Evolutionary conservation across 2,888 invertebrate genomes (phyloP).

Genomic region (Phengaris alcon): DNA sequence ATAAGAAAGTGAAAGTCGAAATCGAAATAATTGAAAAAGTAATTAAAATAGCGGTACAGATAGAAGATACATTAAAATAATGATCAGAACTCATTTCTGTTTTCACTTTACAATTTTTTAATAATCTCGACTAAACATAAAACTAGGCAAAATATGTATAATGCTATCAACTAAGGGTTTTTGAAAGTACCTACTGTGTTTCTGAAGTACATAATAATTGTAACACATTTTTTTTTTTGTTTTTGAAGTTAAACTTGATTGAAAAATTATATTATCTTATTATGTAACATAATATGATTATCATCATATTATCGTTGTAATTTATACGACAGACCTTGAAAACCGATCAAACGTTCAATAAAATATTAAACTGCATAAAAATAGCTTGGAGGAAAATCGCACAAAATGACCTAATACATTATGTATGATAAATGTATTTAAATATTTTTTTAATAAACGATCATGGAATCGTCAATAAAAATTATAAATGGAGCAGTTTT

Average conservation of each 20-base stretch:
- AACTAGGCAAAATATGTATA: too few relatives aligned
- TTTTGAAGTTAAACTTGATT: too few relatives aligned
- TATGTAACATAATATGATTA: too few relatives aligned
- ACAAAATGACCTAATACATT: slow-evolving; percentile 15
- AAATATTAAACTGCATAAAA: slow-evolving; percentile 8
- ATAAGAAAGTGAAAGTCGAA: slow-evolving; percentile 9
- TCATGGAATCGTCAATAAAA: slow-evolving; percentile 12
- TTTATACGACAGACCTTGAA: neutral
- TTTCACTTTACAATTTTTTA: neutral
- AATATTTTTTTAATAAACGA: slow-evolving; percentile 20
- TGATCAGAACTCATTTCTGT: neutral
- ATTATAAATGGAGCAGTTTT: neutral
- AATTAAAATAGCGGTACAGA: slow-evolving; percentile 7
- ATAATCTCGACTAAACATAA: neutral
- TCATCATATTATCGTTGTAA: neutral
- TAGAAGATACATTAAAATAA: neutral
- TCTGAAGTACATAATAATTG: too few relatives aligned
- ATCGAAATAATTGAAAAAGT: slow-evolving; percentile 20
- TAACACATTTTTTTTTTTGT: too few relatives aligned
- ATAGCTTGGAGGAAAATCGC: neutral
- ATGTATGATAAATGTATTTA: neutral
- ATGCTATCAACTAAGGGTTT: too few relatives aligned
- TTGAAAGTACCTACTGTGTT: too few relatives aligned
- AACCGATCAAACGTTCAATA: neutral
- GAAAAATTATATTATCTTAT: too few relatives aligned